Conservation (phyloP, 2,888 invertebrate genomes). For the Neoscelio sp. region DNA sequence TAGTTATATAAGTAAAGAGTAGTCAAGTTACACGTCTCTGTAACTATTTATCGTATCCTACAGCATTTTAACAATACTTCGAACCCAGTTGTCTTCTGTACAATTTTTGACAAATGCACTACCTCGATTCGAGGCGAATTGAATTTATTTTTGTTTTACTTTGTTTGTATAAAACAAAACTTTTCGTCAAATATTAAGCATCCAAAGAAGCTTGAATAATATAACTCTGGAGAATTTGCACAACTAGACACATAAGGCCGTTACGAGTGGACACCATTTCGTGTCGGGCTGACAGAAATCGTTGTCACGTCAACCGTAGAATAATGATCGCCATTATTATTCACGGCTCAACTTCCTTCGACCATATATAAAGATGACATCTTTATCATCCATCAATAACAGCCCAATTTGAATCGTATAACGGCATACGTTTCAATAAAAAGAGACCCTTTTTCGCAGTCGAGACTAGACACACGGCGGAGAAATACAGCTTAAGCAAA, state of each 20-base stretch:
- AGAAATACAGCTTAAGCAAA: conserved; percentile 21
- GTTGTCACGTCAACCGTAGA: conserved; percentile 55
- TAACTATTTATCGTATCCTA: conserved; percentile 15
- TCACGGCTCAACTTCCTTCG: conserved; percentile 44
- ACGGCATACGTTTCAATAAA: conserved; percentile 32
- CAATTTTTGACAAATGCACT: conserved; percentile 39
- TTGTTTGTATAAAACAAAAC: conserved; percentile 13
- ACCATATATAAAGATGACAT: conserved; percentile 50
- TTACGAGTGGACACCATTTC: conserved; percentile 54
- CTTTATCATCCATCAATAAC: conserved; percentile 61
- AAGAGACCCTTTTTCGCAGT: conserved; percentile 16
- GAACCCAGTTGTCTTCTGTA: too few relatives aligned
- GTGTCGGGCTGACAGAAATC: conserved; percentile 55
- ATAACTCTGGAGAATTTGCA: conserved; percentile 37
- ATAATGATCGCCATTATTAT: conserved; percentile 57
- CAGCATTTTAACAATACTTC: conserved; percentile 30
- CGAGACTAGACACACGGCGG: neutral
- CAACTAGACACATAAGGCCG: conserved; percentile 51
- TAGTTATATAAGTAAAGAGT: conserved; percentile 58
- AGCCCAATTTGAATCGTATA: conserved; percentile 45
- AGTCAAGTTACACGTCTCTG: conserved; percentile 27
- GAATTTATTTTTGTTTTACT: neutral
- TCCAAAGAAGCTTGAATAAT: conserved; percentile 49
- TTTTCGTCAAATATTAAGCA: conserved; percentile 16
- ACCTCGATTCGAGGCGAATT: too few relatives aligned